Conservation (phyloP, 2,113 vertebrate species). For the Chaetura pelagica region DNA sequence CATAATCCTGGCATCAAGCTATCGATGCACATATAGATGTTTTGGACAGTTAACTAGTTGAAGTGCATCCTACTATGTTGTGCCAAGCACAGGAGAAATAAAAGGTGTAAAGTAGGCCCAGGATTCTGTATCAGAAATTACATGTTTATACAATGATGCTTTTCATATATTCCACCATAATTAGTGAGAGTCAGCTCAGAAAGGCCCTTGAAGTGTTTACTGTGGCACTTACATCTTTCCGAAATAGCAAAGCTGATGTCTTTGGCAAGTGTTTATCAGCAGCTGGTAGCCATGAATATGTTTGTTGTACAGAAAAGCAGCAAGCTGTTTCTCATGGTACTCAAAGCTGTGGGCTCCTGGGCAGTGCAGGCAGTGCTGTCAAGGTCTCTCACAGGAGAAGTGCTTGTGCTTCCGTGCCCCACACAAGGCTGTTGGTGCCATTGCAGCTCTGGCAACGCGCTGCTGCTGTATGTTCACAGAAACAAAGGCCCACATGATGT, state of each 20-base stretch:
- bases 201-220: not conserved
- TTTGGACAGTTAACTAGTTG: not conserved
- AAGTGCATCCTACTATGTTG: not conserved
- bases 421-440: not conserved
- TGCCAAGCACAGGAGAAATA: not conserved
- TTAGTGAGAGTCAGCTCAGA: not conserved
- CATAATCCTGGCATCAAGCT: not conserved
- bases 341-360: not conserved
- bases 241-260: not conserved
- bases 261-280: conserved; percentile 1
- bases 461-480: not conserved
- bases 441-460: rapidly evolving
- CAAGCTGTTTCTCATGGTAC: not conserved
- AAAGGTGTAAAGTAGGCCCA: not conserved
- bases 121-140: not conserved
- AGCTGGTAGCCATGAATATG: not conserved
- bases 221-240: not conserved
- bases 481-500: not conserved
- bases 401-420: not conserved
- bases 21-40: not conserved
- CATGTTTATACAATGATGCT: not conserved
- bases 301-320: conserved; percentile 4
- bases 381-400: not conserved
- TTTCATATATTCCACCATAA: not conserved
- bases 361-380: not conserved